These are phyloP conservation scores for Ennomos quercinarius DNA, from an alignment of 2,888 invertebrate genomes.

Conservation along the genomic window DNA sequence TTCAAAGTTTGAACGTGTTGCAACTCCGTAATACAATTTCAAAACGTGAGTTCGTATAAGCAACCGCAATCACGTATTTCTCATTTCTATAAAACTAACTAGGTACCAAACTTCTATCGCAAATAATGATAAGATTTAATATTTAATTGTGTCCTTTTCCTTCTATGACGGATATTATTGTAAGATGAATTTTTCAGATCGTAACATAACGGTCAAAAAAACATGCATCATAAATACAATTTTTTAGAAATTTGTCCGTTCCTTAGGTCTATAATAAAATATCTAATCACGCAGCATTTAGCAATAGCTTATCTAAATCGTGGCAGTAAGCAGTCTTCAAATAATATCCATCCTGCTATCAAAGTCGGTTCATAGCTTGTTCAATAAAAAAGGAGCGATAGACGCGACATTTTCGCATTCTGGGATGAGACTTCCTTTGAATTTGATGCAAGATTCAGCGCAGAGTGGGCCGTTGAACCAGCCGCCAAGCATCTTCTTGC, in stretches of 20 bases:
- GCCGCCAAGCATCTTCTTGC: conserved; percentile 94
- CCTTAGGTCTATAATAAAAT: neutral
- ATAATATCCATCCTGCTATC: conserved; percentile 9
- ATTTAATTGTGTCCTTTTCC: too few relatives aligned
- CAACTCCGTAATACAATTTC: conserved; percentile 8
- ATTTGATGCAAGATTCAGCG: conserved; percentile 93
- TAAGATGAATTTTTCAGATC: too few relatives aligned
- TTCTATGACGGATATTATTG: too few relatives aligned
- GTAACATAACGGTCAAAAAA: too few relatives aligned
- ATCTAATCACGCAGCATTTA: neutral
- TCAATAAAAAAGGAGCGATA: conserved; percentile 93
- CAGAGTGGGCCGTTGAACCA: conserved; percentile 95
- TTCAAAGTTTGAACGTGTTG: conserved; percentile 9
- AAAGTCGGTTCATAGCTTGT: conserved; percentile 58
- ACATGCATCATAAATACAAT: too few relatives aligned
- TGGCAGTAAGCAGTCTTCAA: neutral
- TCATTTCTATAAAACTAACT: too few relatives aligned
- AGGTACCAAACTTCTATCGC: too few relatives aligned
- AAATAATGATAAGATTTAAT: too few relatives aligned
- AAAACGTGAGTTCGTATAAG: conserved; percentile 7
- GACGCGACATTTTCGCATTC: conserved; percentile 94
- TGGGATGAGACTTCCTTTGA: conserved; percentile 92
- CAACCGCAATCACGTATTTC: conserved; percentile 5
- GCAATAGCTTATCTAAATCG: too few relatives aligned
- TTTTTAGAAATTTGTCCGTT: neutral